A percentile compares a stretch with the other conserved stretches of the same genome.
These are phyloP conservation scores for Trichonephila inaurata DNA, from an alignment of 1,140 invertebrate genomes.

Conservation along the genomic window DNA sequence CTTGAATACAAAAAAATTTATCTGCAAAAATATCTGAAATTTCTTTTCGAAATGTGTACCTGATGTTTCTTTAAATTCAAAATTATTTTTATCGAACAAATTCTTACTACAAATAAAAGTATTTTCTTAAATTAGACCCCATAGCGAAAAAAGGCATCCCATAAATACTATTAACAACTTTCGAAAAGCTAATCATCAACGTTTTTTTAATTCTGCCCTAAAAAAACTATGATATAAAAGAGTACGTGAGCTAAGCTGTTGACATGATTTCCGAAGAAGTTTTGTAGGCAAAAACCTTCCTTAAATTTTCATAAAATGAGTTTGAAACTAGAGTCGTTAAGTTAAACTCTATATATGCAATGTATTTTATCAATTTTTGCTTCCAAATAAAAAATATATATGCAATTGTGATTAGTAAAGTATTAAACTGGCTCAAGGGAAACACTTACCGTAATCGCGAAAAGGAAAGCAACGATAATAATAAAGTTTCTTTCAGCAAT, in stretches of 20 bases:
- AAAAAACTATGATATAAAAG: neutral
- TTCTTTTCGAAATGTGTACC: no score
- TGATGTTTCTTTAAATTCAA: no score
- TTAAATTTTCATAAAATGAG: neutral
- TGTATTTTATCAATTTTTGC: neutral
- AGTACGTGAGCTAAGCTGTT: neutral
- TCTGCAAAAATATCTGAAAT: no score
- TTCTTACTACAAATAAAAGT: no score
- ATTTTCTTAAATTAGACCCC: no score
- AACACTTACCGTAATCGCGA: neutral
- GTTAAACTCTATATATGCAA: neutral
- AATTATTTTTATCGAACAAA: no score
- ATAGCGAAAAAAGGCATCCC: no score
- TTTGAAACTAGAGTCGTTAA: neutral
- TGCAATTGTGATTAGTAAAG: neutral
- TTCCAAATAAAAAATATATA: neutral
- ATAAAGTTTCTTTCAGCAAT: neutral
- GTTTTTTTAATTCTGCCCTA: neutral
- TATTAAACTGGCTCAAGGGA: neutral
- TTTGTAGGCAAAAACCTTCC: neutral
- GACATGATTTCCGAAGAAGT: neutral
- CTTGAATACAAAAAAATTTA: no score
- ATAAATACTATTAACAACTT: no score
- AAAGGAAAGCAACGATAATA: neutral
- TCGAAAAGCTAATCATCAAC: no score